Evolutionary conservation across 2,888 invertebrate genomes (phyloP).

Genomic region (Eupithecia insigniata): DNA sequence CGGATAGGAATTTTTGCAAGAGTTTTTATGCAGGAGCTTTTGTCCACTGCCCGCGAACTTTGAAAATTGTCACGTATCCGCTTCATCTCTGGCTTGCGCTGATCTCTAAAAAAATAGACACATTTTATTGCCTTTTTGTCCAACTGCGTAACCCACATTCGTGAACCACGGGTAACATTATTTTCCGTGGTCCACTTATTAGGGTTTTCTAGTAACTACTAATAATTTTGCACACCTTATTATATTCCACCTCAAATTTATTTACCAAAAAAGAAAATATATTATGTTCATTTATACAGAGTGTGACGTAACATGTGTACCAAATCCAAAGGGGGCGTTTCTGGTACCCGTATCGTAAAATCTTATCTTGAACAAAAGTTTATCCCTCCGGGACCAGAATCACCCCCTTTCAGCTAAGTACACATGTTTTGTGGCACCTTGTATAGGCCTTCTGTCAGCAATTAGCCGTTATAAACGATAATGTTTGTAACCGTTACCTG

Average conservation of each 20-base stretch:
- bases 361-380: no score
- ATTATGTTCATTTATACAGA: no score
- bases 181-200: background rate
- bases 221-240: background rate
- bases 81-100: background rate
- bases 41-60: background rate
- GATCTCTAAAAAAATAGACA: background rate
- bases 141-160: background rate
- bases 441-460: background rate
- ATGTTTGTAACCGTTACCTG: background rate
- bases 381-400: no score
- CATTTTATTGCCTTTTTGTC: background rate
- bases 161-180: background rate
- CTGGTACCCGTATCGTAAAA: no score
- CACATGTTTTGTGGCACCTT: no score
- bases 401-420: no score
- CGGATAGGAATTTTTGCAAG: no score
- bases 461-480: background rate
- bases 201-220: background rate
- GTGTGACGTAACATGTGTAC: no score
- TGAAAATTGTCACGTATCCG: background rate
- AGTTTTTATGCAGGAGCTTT: no score
- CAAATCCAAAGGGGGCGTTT: no score
- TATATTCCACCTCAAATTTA: background rate
- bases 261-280: background rate